Percentiles rank a stretch among this genome's conserved stretches.
These are phyloP conservation scores for Brienomyrus brachyistius DNA, from an alignment of 2,113 vertebrate species.

Conservation along the genomic window DNA sequence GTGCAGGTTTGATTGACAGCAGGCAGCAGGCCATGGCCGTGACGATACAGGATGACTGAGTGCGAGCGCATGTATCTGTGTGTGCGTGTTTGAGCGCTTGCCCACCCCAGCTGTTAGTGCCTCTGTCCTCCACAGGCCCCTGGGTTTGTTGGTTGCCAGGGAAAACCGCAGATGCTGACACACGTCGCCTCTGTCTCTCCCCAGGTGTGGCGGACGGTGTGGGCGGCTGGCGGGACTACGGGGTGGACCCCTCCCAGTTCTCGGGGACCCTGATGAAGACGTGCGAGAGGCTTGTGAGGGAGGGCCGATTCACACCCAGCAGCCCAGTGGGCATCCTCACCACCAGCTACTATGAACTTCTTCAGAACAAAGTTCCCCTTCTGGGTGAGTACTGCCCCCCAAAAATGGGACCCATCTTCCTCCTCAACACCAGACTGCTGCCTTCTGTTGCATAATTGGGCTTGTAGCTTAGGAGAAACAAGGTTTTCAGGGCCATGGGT, in stretches of 20 bases:
- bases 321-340: constrained; percentile 93
- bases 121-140: not conserved
- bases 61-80: not conserved
- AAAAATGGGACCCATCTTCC: not conserved
- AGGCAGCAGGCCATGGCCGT: not conserved
- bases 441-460: not conserved
- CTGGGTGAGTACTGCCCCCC: constrained; percentile 70
- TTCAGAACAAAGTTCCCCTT: constrained; percentile 97
- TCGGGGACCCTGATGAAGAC: constrained; percentile 94
- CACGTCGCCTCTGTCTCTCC: not conserved
- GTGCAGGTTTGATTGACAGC: not conserved
- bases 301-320: constrained; percentile 87
- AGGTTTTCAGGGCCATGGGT: not conserved
- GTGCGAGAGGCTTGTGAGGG: constrained; percentile 91
- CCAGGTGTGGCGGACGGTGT: constrained; percentile 95
- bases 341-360: constrained; percentile 86
- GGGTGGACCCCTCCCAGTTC: constrained; percentile 97
- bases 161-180: not conserved
- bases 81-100: not conserved
- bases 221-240: constrained; percentile 96
- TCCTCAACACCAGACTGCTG: not conserved
- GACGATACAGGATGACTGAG: not conserved
- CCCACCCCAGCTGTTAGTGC: not conserved
- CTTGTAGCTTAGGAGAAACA: not conserved
- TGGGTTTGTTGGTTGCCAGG: not conserved